Evolutionary conservation across 2,113 vertebrate genomes (phyloP).

Genomic region (Castor canadensis): DNA sequence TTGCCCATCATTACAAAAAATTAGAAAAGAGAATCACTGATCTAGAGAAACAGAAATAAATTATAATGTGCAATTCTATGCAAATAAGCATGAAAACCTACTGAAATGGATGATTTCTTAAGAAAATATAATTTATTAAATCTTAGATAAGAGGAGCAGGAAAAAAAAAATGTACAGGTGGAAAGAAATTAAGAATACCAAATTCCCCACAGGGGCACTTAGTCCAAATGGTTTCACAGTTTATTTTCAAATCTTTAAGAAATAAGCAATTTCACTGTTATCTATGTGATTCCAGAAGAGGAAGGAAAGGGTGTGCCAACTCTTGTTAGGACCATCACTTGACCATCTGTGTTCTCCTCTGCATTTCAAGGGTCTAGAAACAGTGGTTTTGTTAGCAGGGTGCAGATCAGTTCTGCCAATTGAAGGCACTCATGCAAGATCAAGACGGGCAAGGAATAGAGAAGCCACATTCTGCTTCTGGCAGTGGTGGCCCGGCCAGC

Average conservation of each 20-base stretch:
- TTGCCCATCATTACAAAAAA: neutral
- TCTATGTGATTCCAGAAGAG: neutral
- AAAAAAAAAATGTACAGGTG: neutral
- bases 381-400: neutral
- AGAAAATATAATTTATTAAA: constrained; percentile 13
- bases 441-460: neutral
- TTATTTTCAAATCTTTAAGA: neutral
- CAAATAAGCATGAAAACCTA: neutral
- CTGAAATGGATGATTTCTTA: neutral
- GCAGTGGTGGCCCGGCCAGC: neutral
- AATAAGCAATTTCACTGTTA: neutral
- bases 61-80: neutral
- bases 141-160: neutral
- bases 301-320: neutral
- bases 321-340: neutral
- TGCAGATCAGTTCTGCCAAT: neutral
- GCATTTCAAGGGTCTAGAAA: neutral
- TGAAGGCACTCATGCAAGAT: neutral
- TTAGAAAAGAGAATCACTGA: neutral
- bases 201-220: neutral
- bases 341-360: neutral
- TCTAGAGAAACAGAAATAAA: constrained; percentile 23
- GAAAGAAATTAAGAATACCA: neutral
- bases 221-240: constrained; percentile 15
- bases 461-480: neutral